Evolutionary conservation across 2,888 invertebrate genomes (phyloP).

Genomic region (Loripinus fragilis): DNA sequence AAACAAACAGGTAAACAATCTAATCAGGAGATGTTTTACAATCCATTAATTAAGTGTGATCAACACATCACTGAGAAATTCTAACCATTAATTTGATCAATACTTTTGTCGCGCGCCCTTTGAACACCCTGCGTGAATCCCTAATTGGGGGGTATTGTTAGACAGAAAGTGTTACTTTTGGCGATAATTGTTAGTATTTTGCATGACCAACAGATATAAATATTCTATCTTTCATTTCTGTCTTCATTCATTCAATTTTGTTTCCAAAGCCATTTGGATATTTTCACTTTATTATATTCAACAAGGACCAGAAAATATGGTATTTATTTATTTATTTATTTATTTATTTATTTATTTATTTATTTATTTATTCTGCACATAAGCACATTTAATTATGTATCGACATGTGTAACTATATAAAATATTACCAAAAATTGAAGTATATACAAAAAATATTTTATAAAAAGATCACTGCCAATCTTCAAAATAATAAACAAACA

Average conservation of each 20-base stretch:
- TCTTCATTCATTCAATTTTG: no score
- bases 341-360: background rate
- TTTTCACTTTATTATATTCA: no score
- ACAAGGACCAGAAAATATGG: no score
- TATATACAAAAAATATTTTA: no score
- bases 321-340: background rate
- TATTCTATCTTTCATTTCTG: background rate
- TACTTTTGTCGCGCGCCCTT: conserved; percentile 23
- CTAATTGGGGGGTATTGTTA: conserved; percentile 11
- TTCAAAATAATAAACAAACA: no score
- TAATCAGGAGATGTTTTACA: conserved; percentile 16
- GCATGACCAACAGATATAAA: background rate
- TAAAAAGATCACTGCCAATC: no score
- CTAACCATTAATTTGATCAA: conserved; percentile 23
- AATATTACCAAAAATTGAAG: no score
- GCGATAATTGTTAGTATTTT: conserved; percentile 11
- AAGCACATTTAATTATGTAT: no score
- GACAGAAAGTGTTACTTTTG: conserved; percentile 16
- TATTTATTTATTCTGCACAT: no score
- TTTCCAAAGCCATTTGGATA: no score
- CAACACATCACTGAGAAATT: conserved; percentile 27
- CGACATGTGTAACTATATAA: no score
- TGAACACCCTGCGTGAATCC: conserved; percentile 15
- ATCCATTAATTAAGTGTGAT: background rate
- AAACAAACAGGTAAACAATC: background rate